A percentile compares a stretch with the other conserved stretches of the same genome.
These are phyloP conservation scores for Athripsodes cinereus DNA, from an alignment of 2,888 invertebrate genomes.

Conservation along the genomic window DNA sequence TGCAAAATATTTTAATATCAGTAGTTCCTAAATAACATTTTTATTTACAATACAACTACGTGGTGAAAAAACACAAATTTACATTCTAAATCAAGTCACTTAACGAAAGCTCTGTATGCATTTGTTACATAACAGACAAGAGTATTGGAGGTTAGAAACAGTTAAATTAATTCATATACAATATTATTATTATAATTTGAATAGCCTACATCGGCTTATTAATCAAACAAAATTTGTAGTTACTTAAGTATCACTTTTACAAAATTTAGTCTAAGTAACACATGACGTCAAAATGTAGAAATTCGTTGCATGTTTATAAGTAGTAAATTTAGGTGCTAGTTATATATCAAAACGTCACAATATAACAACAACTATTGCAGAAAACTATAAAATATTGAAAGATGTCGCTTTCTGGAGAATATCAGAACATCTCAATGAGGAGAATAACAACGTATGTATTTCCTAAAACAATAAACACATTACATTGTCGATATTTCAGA, in stretches of 20 bases:
- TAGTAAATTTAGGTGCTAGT: neutral
- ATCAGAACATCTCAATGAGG: no score
- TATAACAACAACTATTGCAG: no score
- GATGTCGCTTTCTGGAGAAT: no score
- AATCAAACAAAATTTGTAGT: no score
- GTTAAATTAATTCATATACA: neutral
- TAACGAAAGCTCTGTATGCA: neutral
- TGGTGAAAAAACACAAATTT: neutral
- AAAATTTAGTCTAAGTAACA: neutral
- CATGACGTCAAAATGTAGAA: neutral
- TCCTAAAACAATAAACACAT: no score
- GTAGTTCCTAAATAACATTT: neutral
- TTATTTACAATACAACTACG: neutral
- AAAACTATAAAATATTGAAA: no score
- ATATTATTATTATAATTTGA: neutral
- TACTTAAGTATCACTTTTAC: neutral
- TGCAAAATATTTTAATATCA: neutral
- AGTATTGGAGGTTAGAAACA: neutral
- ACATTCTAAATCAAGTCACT: slow-evolving; percentile 2
- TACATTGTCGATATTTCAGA: no score
- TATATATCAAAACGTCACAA: no score
- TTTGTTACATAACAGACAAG: neutral
- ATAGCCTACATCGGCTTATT: no score
- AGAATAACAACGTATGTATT: no score
- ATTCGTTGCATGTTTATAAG: neutral